Evolutionary conservation across 2,113 vertebrate genomes (phyloP).

Genomic region (Bujurquina vittata): DNA sequence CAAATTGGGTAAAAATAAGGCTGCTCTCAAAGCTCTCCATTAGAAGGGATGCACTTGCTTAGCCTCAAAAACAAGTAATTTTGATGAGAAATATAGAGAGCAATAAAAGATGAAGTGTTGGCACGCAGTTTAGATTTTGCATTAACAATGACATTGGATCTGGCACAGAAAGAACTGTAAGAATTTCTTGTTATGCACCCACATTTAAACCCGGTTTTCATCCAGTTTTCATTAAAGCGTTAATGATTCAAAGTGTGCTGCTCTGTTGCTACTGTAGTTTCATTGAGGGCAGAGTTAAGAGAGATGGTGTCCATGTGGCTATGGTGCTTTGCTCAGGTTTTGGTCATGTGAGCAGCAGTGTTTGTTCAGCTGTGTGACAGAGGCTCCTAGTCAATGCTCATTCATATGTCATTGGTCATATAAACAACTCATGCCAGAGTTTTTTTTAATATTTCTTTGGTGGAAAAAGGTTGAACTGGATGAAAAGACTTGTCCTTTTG

Average conservation of each 20-base stretch:
- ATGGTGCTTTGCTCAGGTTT: slow-evolving; percentile 25
- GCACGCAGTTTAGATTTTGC: background rate
- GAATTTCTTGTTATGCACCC: background rate
- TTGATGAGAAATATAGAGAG: background rate
- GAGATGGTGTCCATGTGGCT: background rate
- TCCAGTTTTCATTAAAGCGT: background rate
- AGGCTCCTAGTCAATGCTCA: slow-evolving; percentile 30
- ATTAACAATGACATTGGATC: background rate
- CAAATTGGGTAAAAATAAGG: slow-evolving; percentile 5
- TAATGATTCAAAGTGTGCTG: background rate
- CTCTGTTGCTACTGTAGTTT: background rate
- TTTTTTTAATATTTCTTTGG: background rate
- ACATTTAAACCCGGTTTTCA: background rate
- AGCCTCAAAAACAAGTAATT: background rate
- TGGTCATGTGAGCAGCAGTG: background rate
- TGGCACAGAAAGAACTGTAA: background rate
- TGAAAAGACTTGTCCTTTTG: background rate
- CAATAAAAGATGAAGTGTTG: slow-evolving; percentile 18
- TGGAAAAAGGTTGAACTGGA: slow-evolving; percentile 31
- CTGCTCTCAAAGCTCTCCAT: background rate
- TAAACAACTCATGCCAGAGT: slow-evolving; percentile 47
- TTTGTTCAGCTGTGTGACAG: slow-evolving; percentile 50
- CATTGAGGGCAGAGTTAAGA: slow-evolving; percentile 2
- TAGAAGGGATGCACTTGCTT: slow-evolving; percentile 2
- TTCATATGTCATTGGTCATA: slow-evolving; percentile 46